Base-by-base conservation (phyloP, 2,888 invertebrate species). In the Carterocephalus palaemon region DNA sequence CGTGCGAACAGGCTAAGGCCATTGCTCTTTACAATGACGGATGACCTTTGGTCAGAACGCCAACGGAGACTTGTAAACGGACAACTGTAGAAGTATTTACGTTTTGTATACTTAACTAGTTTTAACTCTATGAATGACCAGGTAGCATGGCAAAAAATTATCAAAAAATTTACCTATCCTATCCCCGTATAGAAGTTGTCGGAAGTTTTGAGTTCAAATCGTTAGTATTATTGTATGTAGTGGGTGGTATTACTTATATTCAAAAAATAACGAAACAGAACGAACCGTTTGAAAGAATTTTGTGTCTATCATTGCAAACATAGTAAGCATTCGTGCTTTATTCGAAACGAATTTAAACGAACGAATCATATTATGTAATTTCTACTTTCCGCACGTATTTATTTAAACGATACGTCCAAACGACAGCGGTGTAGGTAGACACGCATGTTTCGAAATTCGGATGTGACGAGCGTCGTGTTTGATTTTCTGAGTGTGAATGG, bases 381-480 rank as follows among this genome's bases (percentile, higher is more conserved):
- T 71, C 74, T 64, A 69, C 74, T 72, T 72, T 72, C 49, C 60
- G 55, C 67, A 67, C 62, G 69, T 74, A 67, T 64, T 65, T 69
- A 71, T 70, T 73, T 59, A 70, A 70, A 69, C 67, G 60, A 64
- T 59, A 51, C 55, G 53, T 51, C 56, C 52, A 62, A 60, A 57
- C 47, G 53, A n/a, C n/a, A n/a, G n/a, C n/a, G n/a, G n/a, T 52
- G 55, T 61, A 57, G 53, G 57, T 64, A 51, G 43, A 58, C 47
- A 59, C 45, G 51, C 20, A 34, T 49, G 60, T 75, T 77, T 74
- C 71, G 75, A 75, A 77, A 75, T 63, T 67, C 61, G 64, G 57
- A 56, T 64, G 54, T 52, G 47, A 56, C 69, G 66, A 57, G 54
- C 19, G 6, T 24, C 10, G n/a, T n/a, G n/a, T n/a, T n/a, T n/a